A percentile compares a stretch with the other conserved stretches of the same genome.
Evolutionary conservation across 2,797 vertebrate species (phyloP).

Genomic region (Lutjanus argentimaculatus): DNA sequence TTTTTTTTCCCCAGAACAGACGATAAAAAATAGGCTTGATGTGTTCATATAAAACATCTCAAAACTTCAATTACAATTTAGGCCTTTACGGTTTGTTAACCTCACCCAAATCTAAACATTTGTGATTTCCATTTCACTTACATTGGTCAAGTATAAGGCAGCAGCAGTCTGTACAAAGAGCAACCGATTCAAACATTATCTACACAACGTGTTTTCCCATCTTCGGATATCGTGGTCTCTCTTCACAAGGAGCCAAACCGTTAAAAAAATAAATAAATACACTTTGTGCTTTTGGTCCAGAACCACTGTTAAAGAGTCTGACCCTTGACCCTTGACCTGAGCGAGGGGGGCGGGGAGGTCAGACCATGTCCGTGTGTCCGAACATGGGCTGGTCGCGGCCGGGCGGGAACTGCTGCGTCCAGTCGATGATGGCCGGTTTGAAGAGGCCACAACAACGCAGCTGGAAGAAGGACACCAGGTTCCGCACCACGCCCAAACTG

Average conservation of each 20-base stretch:
- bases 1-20: constrained; percentile 45
- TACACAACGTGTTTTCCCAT: constrained; percentile 41
- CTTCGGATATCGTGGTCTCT: constrained; percentile 17
- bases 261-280: constrained; percentile 78
- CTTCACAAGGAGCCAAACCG: constrained; percentile 40
- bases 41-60: constrained; percentile 72
- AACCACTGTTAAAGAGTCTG: constrained; percentile 46
- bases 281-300: constrained; percentile 78
- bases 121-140: constrained; percentile 40
- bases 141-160: constrained; percentile 79
- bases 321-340: constrained; percentile 59
- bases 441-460: constrained; percentile 93
- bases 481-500: constrained; percentile 91
- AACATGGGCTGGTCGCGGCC: constrained; percentile 84
- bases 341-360: constrained; percentile 44
- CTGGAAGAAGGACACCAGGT: constrained; percentile 94
- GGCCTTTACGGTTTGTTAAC: constrained; percentile 44
- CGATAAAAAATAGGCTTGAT: constrained; percentile 70
- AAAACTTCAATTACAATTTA: constrained; percentile 62
- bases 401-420: constrained; percentile 92
- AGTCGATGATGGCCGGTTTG: constrained; percentile 90
- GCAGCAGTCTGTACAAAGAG: constrained; percentile 73
- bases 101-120: constrained; percentile 27
- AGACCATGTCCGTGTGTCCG: constrained; percentile 87
- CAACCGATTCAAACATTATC: constrained; percentile 43